Conservation (phyloP, 2,888 invertebrate species). For the Brenthis ino region DNA sequence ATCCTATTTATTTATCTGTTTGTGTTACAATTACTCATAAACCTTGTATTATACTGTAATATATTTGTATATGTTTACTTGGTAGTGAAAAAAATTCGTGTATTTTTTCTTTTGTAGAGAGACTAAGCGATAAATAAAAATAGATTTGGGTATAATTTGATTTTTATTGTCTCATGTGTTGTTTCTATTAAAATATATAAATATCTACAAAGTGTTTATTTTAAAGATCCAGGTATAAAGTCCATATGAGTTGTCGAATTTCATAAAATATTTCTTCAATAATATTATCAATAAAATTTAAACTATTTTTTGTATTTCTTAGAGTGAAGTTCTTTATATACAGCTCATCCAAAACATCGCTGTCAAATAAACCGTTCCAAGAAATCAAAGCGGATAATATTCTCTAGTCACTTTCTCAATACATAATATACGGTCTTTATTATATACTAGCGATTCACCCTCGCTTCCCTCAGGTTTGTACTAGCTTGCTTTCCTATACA, state of each 20-base stretch:
- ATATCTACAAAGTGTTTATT: background rate
- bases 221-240: background rate
- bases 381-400: too few relatives aligned
- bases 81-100: slow-evolving; percentile 48
- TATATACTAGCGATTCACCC: too few relatives aligned
- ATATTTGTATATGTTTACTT: slow-evolving; percentile 32
- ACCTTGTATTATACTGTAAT: slow-evolving; percentile 19
- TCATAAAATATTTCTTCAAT: too few relatives aligned
- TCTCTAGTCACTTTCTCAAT: too few relatives aligned
- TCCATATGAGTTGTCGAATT: background rate
- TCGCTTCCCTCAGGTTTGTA: too few relatives aligned
- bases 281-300: too few relatives aligned
- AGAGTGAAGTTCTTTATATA: too few relatives aligned
- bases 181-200: slow-evolving; percentile 14
- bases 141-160: slow-evolving; percentile 59
- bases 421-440: too few relatives aligned
- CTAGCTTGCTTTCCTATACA: too few relatives aligned
- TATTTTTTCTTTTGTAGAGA: slow-evolving; percentile 72
- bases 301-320: too few relatives aligned
- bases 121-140: slow-evolving; percentile 72
- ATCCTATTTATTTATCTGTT: slow-evolving; percentile 24
- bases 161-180: slow-evolving; percentile 47
- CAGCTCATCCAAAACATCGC: too few relatives aligned
- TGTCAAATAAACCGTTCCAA: too few relatives aligned
- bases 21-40: slow-evolving; percentile 43